These are phyloP conservation scores for Heterohyrax brucei DNA, from an alignment of 2,797 vertebrate species.

Conservation along the genomic window DNA sequence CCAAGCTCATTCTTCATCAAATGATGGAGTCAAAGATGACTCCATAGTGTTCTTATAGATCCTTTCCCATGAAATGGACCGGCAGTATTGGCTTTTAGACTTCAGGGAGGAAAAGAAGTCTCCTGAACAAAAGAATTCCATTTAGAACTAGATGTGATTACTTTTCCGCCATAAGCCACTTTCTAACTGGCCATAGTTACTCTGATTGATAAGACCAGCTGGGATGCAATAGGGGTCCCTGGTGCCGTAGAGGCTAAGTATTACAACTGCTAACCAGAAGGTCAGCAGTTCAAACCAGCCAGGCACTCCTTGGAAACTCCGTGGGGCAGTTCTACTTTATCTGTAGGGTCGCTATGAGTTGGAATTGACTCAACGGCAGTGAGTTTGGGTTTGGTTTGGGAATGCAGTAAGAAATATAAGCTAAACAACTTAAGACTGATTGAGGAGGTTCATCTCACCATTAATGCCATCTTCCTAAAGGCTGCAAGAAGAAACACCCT, in stretches of 20 bases:
- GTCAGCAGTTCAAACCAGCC: too few relatives aligned
- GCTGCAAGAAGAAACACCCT: conserved; percentile 27
- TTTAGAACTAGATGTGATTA: conserved; percentile 25
- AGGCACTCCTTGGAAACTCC: too few relatives aligned
- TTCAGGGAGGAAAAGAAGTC: background rate
- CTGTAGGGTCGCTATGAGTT: too few relatives aligned
- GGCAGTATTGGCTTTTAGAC: background rate
- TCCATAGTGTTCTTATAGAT: background rate
- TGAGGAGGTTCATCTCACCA: background rate
- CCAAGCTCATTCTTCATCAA: conserved; percentile 28
- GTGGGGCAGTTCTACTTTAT: too few relatives aligned
- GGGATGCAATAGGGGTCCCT: background rate
- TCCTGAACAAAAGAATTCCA: conserved; percentile 28
- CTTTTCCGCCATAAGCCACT: background rate
- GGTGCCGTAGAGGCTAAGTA: too few relatives aligned
- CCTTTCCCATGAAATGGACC: background rate
- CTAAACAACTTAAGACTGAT: background rate
- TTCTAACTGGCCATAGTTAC: background rate
- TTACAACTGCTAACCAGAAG: too few relatives aligned
- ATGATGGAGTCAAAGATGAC: background rate
- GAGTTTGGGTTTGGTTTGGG: too few relatives aligned
- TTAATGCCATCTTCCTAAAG: background rate
- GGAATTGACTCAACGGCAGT: too few relatives aligned
- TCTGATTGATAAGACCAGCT: conserved; percentile 1
- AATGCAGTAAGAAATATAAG: background rate